These are phyloP conservation scores for Drosophila conformis DNA, from an alignment of 2,888 invertebrate genomes.

Conservation along the genomic window DNA sequence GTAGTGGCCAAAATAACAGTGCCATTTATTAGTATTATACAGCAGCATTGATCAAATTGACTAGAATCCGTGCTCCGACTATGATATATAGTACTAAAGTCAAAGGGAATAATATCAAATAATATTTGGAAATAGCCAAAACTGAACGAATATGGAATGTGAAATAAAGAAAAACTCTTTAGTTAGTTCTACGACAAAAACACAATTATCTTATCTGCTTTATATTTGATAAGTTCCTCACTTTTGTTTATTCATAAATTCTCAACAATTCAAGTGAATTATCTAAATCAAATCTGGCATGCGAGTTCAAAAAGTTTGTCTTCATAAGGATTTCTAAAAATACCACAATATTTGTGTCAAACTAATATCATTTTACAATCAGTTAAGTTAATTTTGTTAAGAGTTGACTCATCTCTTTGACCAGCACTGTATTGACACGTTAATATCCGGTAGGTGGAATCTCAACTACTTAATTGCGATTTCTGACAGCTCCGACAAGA, in stretches of 20 bases:
- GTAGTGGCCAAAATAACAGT: background rate
- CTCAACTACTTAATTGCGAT: constrained; percentile 10
- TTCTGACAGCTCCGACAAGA: background rate
- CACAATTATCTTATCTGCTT: background rate
- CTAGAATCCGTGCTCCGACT: background rate
- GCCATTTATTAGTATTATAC: background rate
- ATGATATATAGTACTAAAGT: background rate
- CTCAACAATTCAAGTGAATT: background rate
- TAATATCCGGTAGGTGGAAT: constrained; percentile 18
- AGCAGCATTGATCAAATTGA: background rate
- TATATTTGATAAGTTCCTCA: constrained; percentile 2
- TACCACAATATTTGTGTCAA: background rate
- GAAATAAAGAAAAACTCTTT: background rate
- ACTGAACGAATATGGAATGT: background rate
- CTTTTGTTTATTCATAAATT: background rate
- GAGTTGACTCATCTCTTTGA: constrained; percentile 10
- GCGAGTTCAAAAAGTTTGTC: background rate
- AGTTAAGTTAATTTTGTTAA: background rate
- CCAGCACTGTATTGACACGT: constrained; percentile 9
- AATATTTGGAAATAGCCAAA: background rate
- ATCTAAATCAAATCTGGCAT: background rate
- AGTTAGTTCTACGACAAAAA: background rate
- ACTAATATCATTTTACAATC: background rate
- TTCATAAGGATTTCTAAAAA: background rate
- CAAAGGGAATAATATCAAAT: background rate